These are phyloP conservation scores for Petrosia ficiformis DNA, from an alignment of 37 sponge, comb jelly and placozoan genomes.

Conservation along the genomic window DNA sequence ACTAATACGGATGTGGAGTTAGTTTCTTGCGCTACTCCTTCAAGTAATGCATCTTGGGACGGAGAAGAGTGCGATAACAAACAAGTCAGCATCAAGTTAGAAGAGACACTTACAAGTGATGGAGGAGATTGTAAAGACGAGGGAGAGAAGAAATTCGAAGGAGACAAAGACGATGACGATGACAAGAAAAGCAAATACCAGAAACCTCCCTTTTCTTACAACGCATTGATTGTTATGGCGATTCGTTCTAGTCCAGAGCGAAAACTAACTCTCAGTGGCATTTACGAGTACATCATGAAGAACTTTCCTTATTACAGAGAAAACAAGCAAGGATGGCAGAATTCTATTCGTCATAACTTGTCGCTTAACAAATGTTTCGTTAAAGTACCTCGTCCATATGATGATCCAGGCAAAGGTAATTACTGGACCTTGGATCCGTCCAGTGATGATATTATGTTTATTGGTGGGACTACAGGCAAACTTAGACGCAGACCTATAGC, in stretches of 20 bases:
- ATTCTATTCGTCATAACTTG: slow-evolving; percentile 95
- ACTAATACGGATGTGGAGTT: no score
- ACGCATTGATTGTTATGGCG: slow-evolving; percentile 95
- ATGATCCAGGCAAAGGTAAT: slow-evolving; percentile 97
- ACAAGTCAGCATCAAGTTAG: slow-evolving; percentile 16
- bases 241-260: slow-evolving; percentile 89
- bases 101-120: slow-evolving; percentile 47
- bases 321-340: slow-evolving; percentile 98
- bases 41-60: slow-evolving; percentile 79
- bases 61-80: neutral
- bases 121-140: slow-evolving; percentile 16
- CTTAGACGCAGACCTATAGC: slow-evolving; percentile 78
- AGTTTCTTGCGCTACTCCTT: no score
- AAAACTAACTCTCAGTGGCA: slow-evolving; percentile 89
- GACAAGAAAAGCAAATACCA: slow-evolving; percentile 54
- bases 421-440: slow-evolving; percentile 94
- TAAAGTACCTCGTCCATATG: slow-evolving; percentile 90
- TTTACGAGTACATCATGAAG: slow-evolving; percentile 91
- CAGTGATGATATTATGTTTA: slow-evolving; percentile 89
- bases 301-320: slow-evolving; percentile 96
- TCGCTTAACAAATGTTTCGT: slow-evolving; percentile 96
- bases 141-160: neutral
- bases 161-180: slow-evolving; percentile 11
- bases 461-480: slow-evolving; percentile 84
- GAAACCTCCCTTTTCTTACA: slow-evolving; percentile 95